Conservation (phyloP, 1,140 invertebrate species). For the Laodelphax striatellus region DNA sequence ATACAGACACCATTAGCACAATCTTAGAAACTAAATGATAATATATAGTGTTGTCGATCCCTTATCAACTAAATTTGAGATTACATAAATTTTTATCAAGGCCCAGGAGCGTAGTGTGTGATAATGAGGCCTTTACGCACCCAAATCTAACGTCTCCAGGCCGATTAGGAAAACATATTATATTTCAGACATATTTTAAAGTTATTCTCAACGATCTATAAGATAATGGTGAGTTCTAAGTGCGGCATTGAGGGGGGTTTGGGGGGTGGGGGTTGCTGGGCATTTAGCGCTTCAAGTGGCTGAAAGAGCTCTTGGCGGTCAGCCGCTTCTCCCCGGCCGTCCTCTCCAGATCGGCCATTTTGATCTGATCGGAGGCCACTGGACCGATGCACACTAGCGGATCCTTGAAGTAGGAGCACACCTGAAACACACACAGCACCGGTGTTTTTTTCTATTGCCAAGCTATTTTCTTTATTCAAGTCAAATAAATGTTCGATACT, state of each 20-base stretch:
- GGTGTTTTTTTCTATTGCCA: too few species aligned
- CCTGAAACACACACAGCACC: too few species aligned
- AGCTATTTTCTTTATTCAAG: too few species aligned
- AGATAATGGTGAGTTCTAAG: neutral
- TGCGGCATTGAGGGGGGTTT: too few species aligned
- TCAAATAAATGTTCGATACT: too few species aligned
- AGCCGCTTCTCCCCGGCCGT: conserved; percentile 68
- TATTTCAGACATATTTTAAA: neutral
- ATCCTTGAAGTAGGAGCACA: conserved; percentile 84
- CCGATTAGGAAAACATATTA: neutral
- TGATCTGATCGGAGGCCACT: conserved; percentile 63
- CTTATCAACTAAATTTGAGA: too few species aligned
- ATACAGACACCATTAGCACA: too few species aligned
- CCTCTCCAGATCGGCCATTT: conserved; percentile 52
- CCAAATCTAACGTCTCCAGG: neutral
- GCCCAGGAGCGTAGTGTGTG: neutral
- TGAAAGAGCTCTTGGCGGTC: conserved; percentile 36
- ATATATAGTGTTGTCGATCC: too few species aligned
- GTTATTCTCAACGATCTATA: neutral
- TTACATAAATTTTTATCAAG: too few species aligned
- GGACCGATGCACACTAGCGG: conserved; percentile 77
- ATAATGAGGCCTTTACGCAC: neutral
- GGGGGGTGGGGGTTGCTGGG: neutral
- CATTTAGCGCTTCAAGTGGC: conserved; percentile 22
- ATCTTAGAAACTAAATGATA: too few species aligned